Base-by-base conservation (phyloP, 2,113 vertebrate genomes). In the Rhabdomys dilectus region DNA sequence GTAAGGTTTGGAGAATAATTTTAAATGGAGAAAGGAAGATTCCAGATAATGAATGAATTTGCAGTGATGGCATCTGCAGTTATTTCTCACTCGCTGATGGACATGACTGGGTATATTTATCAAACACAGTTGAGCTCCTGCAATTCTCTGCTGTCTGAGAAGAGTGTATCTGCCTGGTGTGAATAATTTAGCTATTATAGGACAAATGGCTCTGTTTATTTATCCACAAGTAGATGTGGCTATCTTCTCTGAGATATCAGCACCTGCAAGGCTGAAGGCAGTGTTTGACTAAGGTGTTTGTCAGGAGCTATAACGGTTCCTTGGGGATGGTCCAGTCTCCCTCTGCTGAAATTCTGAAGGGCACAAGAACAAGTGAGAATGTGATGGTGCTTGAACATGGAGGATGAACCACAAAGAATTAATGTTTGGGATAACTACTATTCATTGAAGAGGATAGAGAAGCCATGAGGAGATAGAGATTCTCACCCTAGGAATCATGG, bases 31-130 rank as follows among this genome's bases (percentile, higher is more conserved):
- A 94, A 97, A 53, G 22, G 95, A 89, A 77, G 68, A 90, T 89
- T 15, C 36, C 48, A 88, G 88, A 97, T 91, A 96, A 97, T 94
- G 91, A 84, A 89, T 84, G 90, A 94, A 96, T 95, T 86, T 94
- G 91, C 62, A 62, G 77, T 26, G 42, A 97, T 91, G 51, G 29
- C 48, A 92, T 76, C 86, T 68, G 12, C 42, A 66, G 56, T 95
- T 89, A 94, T 96, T 96, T 96, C 94, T 94, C 94, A 96, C 80
- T 53, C 82, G n/a, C 60, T 75, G 88, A 96, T 75, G 21, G 91
- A 64, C 76, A 75, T 93, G 60, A 95, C 26, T 94, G 91, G 94
- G 53, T 21, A 26, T 45, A 93, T 93, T 93, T 85, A n/a, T 93
- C 72, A 93, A 95, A 72, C 19, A 94, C 81, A 95, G 94, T 95